Evolutionary conservation across 2,888 invertebrate genomes (phyloP), one percentile per base, ranked within the genome.

Genomic region (Lysandra bellargus): DNA sequence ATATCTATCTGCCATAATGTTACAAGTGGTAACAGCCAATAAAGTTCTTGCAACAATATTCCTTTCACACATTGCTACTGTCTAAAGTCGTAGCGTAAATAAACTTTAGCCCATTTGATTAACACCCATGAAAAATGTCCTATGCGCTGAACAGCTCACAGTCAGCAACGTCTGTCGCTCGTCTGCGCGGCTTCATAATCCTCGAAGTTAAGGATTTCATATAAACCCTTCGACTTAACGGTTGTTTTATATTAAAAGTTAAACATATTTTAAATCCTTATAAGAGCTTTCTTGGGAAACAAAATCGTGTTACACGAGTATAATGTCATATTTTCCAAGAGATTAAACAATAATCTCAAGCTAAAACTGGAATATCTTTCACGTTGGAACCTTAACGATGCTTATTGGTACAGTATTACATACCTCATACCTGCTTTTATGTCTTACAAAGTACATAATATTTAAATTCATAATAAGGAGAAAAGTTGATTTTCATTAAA

Each of bases 181-280:
- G 69, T 69, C 14, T 69, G 33, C 33, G 33, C 33, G 14, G 5
- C 14, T 14, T 6, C 33, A 5, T 69, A 69, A 69, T 69, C 69
- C 17, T 33, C 69, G 33, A 69, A 69, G 69, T 69, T 69, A 37
- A 69, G 17, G 69, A 69, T 69, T 69, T 69, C 69, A 33, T 69
- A 4, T 69, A 37, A 69, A 69, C 69, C 69, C 69, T 14, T 33
- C 69, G 69, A 69, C 69, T 69, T 69, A 37, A 69, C 33, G 33
- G 33, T 69, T 69, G 69, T 37, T 69, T 69, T 69, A 69, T 69
- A 69, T 69, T 69, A 69, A 69, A 69, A 69, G 33, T 69, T 37
- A 17, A 57, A 57, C 17, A 69, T 69, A 69, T 69, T 69, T 69
- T 69, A 69, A 33, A 64, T 69, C 69, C 33, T 69, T 69, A 4